Base-by-base conservation (phyloP, 2,888 invertebrate genomes). In the Pristionchus mayeri region DNA sequence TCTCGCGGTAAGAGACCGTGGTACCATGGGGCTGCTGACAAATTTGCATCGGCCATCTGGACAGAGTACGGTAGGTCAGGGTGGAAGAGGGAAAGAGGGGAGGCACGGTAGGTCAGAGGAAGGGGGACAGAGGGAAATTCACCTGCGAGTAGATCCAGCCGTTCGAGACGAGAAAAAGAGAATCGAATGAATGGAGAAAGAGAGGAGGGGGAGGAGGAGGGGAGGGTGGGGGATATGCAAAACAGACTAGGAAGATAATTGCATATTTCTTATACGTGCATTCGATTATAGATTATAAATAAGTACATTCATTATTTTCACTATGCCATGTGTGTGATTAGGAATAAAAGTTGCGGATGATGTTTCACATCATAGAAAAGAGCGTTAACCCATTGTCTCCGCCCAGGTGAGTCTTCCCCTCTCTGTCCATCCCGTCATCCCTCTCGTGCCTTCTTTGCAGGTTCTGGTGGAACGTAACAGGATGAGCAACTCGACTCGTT, bases 321-420 rank as follows among this genome's bases (percentile, higher is more conserved):
- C 27, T 18, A 27, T 16, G 50, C 11, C 4, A 52, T 7, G 34
- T 21, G 24, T 40, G 40, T 37, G 18, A 16, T 30, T 48, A 13
- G 44, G 44, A 44, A 44, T 99, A 93, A 94, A 94, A 76, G 99
- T 99, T 93, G 98, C 99, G 93, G 95, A 96, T 86, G 96, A 96
- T 92, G 95, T 95, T 84, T 98, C 98, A 0, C 94, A 96, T 75
- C 94, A 99, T 18, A 94, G 98, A 79, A 97, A 98, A 0, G n/a
- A n/a, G n/a, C n/a, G n/a, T n/a, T n/a, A n/a, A n/a, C 94, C 98
- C 0, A 93, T 98, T 71, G 96, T 98, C 1, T 93, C 95, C 96
- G 87, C 97, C 98, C 0, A 96, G 95, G 27, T 95, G 98, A 94
- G 97, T 97, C 2, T 2, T 9, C 24, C n/a, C 57, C 57, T n/a